Evolutionary conservation across 2,113 vertebrate species (phyloP).

Genomic region (Nesospiza acunhae): DNA sequence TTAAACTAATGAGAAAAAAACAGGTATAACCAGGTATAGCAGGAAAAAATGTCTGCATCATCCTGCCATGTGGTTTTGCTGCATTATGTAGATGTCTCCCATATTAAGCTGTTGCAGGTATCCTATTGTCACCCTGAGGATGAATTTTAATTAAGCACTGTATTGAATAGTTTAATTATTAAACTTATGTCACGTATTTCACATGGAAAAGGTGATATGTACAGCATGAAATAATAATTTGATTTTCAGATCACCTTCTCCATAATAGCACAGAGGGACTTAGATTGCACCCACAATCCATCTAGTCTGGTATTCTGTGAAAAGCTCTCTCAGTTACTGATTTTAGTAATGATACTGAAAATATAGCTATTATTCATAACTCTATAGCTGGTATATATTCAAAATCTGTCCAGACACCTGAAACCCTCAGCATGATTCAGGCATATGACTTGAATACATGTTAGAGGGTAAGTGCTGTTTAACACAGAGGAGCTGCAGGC

Average conservation of each 20-base stretch:
- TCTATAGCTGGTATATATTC: background rate
- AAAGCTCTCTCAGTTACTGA: background rate
- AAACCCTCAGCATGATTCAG: background rate
- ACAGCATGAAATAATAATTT: background rate
- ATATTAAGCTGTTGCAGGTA: background rate
- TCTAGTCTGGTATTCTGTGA: background rate
- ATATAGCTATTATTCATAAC: background rate
- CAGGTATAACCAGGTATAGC: background rate
- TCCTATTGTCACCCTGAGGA: background rate
- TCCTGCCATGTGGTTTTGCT: background rate
- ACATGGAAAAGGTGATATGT: background rate
- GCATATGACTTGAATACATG: background rate
- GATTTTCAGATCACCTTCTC: background rate
- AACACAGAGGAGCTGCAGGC: background rate
- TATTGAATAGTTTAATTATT: background rate
- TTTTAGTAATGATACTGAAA: background rate
- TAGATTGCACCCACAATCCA: background rate
- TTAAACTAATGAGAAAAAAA: background rate
- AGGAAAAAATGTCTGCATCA: background rate
- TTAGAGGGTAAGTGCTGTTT: background rate
- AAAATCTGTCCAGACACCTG: background rate
- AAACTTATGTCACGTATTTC: background rate
- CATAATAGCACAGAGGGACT: background rate
- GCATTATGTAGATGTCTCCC: background rate
- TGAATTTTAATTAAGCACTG: background rate